Percentiles rank a stretch among this genome's conserved stretches.
phyloP scores from a whole-genome alignment of 1,140 invertebrate genomes.

The Drosophila malerkotliana region DNA sequence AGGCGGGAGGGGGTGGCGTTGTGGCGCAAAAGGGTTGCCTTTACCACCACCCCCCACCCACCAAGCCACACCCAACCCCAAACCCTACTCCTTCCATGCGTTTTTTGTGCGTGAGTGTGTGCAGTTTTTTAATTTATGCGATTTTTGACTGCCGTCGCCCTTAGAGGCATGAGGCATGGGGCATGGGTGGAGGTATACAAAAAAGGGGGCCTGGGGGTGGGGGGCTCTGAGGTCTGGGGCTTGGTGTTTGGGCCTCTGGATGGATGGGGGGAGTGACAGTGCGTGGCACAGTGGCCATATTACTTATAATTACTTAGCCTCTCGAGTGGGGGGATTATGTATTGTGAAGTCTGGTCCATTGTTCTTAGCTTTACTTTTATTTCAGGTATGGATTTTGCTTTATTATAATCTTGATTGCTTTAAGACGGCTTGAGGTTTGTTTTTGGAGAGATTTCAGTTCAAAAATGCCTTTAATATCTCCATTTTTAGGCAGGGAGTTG shows the following conservation, averaged over 20 bases:
- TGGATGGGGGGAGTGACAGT: slow-evolving; percentile 7
- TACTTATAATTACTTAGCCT: neutral
- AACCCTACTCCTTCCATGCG: neutral
- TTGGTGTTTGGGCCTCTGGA: neutral
- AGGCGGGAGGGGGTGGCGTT: slow-evolving; percentile 1
- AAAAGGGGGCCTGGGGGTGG: neutral
- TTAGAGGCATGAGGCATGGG: neutral
- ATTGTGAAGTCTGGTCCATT: neutral
- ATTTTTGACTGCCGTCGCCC: slow-evolving; percentile 67
- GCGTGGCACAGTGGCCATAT: slow-evolving; percentile 6
- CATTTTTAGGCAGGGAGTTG: neutral
- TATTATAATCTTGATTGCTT: neutral
- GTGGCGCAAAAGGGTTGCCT: slow-evolving; percentile 61
- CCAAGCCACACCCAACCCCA: slow-evolving; percentile 14
- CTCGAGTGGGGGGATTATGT: slow-evolving; percentile 1
- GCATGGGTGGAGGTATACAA: slow-evolving; percentile 12
- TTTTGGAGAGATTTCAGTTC: neutral
- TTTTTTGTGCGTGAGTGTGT: slow-evolving; percentile 52
- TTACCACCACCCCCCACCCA: slow-evolving; percentile 25
- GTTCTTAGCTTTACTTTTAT: neutral
- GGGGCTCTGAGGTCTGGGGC: neutral
- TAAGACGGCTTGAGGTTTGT: neutral
- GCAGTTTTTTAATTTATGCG: slow-evolving; percentile 78
- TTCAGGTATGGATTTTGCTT: neutral
- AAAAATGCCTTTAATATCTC: neutral